Evolutionary conservation across 1,140 invertebrate species (phyloP).

Genomic region (Hylyphantes graminicola): DNA sequence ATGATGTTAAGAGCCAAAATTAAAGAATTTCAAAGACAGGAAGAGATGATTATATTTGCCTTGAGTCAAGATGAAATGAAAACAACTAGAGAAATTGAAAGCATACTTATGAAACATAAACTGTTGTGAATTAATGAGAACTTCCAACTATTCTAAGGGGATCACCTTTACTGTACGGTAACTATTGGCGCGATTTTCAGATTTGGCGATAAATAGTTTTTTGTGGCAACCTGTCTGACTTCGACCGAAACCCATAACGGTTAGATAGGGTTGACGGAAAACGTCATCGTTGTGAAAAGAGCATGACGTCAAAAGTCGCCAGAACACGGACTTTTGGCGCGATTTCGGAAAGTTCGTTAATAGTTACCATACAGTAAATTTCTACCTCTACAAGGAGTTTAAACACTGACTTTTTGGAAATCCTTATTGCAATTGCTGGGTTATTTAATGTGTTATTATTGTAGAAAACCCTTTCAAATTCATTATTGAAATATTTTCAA

Average conservation of each 20-base stretch:
- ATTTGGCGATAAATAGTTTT: no score
- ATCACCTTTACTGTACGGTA: not conserved
- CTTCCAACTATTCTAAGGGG: not conserved
- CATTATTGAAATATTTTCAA: no score
- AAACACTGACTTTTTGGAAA: not conserved
- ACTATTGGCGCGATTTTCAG: not conserved
- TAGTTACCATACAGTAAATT: not conserved
- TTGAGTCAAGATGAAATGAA: constrained; percentile 16
- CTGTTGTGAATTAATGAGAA: not conserved
- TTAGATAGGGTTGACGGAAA: no score
- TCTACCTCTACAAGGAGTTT: not conserved
- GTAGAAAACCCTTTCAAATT: no score
- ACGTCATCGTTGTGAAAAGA: no score
- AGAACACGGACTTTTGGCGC: no score
- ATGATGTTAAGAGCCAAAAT: not conserved
- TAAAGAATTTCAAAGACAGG: constrained; percentile 7
- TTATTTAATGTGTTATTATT: no score
- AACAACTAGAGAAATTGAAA: constrained; percentile 20
- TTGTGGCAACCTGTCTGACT: no score
- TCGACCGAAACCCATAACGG: no score
- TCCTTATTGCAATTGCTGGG: not conserved
- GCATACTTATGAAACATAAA: constrained; percentile 19
- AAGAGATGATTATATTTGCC: constrained; percentile 21
- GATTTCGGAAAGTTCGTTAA: not conserved
- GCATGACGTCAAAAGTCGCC: no score